These are phyloP conservation scores for Stictonetta naevosa DNA, from an alignment of 2,113 vertebrate species.

Conservation along the genomic window DNA sequence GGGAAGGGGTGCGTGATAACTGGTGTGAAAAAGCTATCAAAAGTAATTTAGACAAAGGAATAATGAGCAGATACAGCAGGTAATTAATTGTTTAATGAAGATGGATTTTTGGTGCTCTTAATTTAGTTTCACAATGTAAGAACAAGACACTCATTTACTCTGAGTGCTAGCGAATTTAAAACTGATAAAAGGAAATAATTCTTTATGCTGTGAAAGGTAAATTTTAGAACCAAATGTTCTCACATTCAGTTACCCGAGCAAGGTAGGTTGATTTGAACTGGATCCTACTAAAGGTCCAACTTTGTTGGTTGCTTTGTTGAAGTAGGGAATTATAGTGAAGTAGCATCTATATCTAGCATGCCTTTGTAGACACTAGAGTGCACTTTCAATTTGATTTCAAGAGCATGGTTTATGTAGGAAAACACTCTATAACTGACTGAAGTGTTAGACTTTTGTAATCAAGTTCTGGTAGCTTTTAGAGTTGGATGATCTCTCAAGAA, in stretches of 20 bases:
- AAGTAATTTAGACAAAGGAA: conserved; percentile 20
- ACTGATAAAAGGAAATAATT: conserved; percentile 53
- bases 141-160: conserved; percentile 52
- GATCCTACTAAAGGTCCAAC: not conserved
- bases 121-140: conserved; percentile 50
- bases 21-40: not conserved
- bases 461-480: not conserved
- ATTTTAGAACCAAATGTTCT: not conserved
- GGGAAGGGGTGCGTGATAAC: not conserved
- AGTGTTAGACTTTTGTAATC: not conserved
- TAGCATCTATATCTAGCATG: not conserved
- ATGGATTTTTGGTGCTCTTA: conserved; percentile 44
- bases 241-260: not conserved
- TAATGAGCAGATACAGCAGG: not conserved
- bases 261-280: not conserved
- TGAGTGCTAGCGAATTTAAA: conserved; percentile 36
- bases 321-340: not conserved
- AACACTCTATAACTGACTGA: not conserved
- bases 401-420: not conserved
- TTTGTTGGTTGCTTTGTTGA: not conserved
- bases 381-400: not conserved
- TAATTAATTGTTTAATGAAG: conserved; percentile 59
- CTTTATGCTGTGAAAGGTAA: conserved; percentile 17
- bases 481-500: not conserved
- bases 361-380: not conserved